Evolutionary conservation across 2,113 vertebrate genomes (phyloP).

Genomic region (Chascanopsetta lugubris): DNA sequence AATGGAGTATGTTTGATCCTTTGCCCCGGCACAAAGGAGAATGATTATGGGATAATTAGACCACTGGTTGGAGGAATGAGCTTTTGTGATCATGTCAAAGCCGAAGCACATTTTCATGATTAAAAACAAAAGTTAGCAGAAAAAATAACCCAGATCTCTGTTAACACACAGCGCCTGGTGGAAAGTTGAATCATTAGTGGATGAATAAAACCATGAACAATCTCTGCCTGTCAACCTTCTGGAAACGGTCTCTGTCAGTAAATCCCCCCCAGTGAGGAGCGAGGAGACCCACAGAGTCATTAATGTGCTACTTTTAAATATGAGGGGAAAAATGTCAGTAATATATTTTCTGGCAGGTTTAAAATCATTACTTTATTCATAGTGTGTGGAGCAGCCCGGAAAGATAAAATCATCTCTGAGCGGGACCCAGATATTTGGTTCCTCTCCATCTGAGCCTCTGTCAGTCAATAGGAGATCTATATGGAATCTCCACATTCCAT

Average conservation of each 20-base stretch:
- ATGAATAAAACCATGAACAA: conserved; percentile 16
- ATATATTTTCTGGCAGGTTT: neutral
- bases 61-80: conserved; percentile 42
- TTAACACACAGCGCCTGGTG: neutral
- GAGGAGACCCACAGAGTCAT: conserved; percentile 10
- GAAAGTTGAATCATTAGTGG: conserved; percentile 17
- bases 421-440: conserved; percentile 31
- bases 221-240: conserved; percentile 13
- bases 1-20: conserved; percentile 62
- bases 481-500: conserved; percentile 17
- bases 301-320: conserved; percentile 1
- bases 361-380: conserved; percentile 15
- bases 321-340: neutral
- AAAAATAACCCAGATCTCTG: conserved; percentile 13
- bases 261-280: neutral
- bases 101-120: conserved; percentile 13
- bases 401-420: conserved; percentile 13
- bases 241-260: conserved; percentile 20
- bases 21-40: conserved; percentile 52
- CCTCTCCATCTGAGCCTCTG: conserved; percentile 5
- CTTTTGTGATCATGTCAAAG: conserved; percentile 42
- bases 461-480: conserved; percentile 9
- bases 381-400: conserved; percentile 14
- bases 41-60: conserved; percentile 62
- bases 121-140: conserved; percentile 12